Evolutionary conservation across 2,888 invertebrate species (phyloP).

Genomic region (Pristionchus maxplancki): DNA sequence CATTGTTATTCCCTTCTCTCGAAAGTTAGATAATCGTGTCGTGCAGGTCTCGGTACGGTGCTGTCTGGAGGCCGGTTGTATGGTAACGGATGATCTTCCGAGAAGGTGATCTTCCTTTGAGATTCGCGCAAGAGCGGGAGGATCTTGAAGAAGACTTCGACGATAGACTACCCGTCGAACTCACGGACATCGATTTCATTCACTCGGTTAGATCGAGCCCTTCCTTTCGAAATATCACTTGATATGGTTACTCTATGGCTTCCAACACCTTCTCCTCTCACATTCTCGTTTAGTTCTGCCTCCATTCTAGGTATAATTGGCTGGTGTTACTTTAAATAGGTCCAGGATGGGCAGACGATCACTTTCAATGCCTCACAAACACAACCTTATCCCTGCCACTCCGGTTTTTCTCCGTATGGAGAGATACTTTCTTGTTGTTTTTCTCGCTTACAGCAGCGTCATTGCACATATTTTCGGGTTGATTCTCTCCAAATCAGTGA

Average conservation of each 20-base stretch:
- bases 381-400: background rate
- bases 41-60: background rate
- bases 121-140: background rate
- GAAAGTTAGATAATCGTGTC: background rate
- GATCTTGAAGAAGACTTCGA: background rate
- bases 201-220: background rate
- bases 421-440: conserved; percentile 43
- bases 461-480: background rate
- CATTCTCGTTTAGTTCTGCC: conserved; percentile 1
- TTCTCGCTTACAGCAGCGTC: conserved; percentile 12
- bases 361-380: background rate
- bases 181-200: background rate
- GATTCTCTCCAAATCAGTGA: conserved; percentile 22
- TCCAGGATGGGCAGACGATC: background rate
- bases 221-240: background rate
- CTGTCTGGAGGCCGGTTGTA: background rate
- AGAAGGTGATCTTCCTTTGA: conserved; percentile 21
- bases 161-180: conserved; percentile 28
- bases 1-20: background rate
- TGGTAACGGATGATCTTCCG: conserved; percentile 18
- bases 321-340: background rate
- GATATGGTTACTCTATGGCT: conserved; percentile 17
- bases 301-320: background rate
- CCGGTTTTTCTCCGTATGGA: background rate
- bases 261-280: background rate